Evolutionary conservation across 1,140 invertebrate species (phyloP).

Genomic region (Eriocheir sinensis): DNA sequence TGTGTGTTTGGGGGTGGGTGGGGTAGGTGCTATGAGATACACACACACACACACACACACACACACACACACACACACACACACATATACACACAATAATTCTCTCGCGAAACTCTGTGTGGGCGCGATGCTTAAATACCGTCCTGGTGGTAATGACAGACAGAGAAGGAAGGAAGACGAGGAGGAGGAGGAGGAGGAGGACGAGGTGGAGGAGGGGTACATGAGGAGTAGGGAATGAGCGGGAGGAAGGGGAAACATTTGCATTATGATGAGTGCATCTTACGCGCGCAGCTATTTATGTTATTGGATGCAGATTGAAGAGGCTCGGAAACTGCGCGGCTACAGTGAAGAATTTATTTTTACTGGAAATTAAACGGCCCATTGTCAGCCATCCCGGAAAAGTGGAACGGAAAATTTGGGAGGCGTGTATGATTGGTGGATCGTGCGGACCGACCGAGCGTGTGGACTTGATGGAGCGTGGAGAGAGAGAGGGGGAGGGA

Average conservation of each 20-base stretch:
- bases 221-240: too few species aligned
- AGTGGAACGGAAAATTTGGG: constrained; percentile 4
- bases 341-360: constrained; percentile 12
- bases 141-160: too few species aligned
- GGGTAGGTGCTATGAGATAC: too few species aligned
- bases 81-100: too few species aligned
- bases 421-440: constrained; percentile 4
- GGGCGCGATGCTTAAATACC: too few species aligned
- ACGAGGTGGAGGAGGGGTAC: too few species aligned
- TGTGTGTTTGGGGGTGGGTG: too few species aligned
- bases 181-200: too few species aligned
- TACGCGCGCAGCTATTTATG: not conserved
- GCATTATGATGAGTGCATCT: constrained; percentile 6
- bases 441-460: not conserved
- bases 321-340: not conserved
- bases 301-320: not conserved
- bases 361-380: not conserved
- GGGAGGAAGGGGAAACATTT: not conserved
- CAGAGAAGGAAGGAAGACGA: too few species aligned
- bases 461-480: not conserved
- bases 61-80: too few species aligned
- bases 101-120: too few species aligned
- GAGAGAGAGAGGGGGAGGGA: not conserved
- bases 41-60: too few species aligned
- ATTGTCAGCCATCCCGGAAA: constrained; percentile 4